These are phyloP conservation scores for Hydrotaea cyrtoneurina DNA, from an alignment of 2,888 invertebrate genomes.

Conservation along the genomic window DNA sequence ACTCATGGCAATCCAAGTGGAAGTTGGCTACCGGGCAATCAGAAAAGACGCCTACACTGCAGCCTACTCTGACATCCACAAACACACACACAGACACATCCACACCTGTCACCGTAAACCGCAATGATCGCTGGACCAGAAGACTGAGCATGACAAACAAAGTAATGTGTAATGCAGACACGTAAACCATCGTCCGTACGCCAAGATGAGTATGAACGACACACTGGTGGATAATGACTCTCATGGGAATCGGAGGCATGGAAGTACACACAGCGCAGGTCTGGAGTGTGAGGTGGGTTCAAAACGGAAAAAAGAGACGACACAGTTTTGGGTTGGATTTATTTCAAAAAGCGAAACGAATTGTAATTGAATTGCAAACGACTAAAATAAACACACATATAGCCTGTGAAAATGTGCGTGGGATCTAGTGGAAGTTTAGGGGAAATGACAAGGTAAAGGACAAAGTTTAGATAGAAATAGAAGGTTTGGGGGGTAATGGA, in stretches of 20 bases:
- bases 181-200: not conserved
- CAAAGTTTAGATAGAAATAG: too few species aligned
- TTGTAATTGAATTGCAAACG: constrained; percentile 25
- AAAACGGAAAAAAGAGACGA: not conserved
- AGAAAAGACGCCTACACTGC: too few species aligned
- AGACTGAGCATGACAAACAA: constrained; percentile 31
- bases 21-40: too few species aligned
- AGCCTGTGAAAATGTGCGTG: too few species aligned
- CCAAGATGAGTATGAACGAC: not conserved
- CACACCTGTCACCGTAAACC: not conserved
- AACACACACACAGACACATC: not conserved
- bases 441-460: too few species aligned
- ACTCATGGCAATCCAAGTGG: too few species aligned
- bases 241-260: constrained; percentile 13
- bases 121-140: constrained; percentile 31
- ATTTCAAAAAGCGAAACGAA: constrained; percentile 4
- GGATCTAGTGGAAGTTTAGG: too few species aligned
- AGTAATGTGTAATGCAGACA: constrained; percentile 10
- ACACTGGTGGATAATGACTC: constrained; percentile 1
- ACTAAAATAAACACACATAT: not conserved
- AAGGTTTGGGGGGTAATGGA: too few species aligned
- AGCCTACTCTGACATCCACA: too few species aligned
- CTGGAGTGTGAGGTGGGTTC: not conserved
- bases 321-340: not conserved
- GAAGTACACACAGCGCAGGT: constrained; percentile 1